Conservation (phyloP, 1,140 invertebrate genomes). For the Drosophila bifasciata region DNA sequence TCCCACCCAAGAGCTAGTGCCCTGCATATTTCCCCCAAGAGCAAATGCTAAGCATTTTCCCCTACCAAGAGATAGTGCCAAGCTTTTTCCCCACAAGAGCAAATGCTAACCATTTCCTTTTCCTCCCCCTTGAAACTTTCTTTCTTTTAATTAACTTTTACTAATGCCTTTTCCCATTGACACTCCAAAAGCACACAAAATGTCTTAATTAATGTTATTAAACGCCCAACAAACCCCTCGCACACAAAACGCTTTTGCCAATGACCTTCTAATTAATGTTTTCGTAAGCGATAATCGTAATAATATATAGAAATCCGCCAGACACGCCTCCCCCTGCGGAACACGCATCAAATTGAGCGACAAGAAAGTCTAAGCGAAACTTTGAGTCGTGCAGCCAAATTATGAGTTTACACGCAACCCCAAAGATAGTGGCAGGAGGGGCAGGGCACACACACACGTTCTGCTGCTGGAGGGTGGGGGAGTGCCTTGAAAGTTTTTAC, state of each 20-base stretch:
- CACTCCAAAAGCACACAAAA: constrained; percentile 34
- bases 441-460: background rate
- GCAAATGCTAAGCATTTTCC: no score
- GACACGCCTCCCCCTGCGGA: constrained; percentile 18
- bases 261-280: constrained; percentile 69
- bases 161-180: constrained; percentile 26
- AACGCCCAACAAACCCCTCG: no score
- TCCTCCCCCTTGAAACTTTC: no score
- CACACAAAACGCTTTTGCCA: constrained; percentile 26
- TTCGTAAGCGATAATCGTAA: constrained; percentile 46
- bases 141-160: constrained; percentile 40
- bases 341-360: constrained; percentile 65
- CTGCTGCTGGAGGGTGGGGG: constrained; percentile 1
- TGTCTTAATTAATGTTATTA: constrained; percentile 75
- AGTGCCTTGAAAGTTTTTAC: constrained; percentile 54
- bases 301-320: constrained; percentile 12
- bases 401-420: constrained; percentile 67
- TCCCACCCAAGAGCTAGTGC: constrained; percentile 11
- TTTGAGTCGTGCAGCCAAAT: constrained; percentile 57
- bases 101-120: no score
- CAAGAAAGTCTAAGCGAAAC: constrained; percentile 59
- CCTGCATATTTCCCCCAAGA: no score
- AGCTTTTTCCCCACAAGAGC: no score
- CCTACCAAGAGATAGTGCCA: no score
- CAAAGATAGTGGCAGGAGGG: background rate